phyloP scores from a whole-genome alignment of 2,797 vertebrate genomes.

The Danio tinwini region DNA sequence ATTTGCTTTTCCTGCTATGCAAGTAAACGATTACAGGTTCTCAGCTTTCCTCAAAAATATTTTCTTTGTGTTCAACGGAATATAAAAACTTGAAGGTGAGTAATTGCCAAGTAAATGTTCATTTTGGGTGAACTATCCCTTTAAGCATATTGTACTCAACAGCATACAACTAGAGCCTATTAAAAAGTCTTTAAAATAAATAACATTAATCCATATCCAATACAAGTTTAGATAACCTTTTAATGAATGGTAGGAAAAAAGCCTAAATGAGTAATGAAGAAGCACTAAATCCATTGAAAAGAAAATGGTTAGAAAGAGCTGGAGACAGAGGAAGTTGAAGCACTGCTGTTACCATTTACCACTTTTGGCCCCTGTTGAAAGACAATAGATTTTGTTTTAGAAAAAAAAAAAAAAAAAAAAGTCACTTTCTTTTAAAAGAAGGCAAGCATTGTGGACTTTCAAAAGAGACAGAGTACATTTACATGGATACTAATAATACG shows the following conservation, averaged over 20 bases:
- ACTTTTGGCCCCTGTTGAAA: conserved; percentile 30
- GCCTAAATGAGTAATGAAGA: conserved; percentile 17
- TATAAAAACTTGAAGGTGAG: too few relatives aligned
- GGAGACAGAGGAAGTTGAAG: conserved; percentile 6
- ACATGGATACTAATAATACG: too few relatives aligned
- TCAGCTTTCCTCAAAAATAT: too few relatives aligned
- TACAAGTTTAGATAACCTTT: neutral
- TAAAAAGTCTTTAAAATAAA: neutral
- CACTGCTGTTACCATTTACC: conserved; percentile 29
- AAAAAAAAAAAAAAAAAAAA: neutral
- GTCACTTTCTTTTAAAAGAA: neutral
- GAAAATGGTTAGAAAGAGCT: conserved; percentile 26
- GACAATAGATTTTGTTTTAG: conserved; percentile 6
- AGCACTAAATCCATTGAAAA: conserved; percentile 12
- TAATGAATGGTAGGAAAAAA: conserved; percentile 20
- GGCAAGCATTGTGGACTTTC: neutral
- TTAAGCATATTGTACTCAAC: neutral
- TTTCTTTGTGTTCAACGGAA: too few relatives aligned
- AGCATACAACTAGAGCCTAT: neutral
- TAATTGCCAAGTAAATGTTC: too few relatives aligned
- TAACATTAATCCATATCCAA: conserved; percentile 16
- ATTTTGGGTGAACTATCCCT: too few relatives aligned
- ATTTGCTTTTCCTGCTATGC: too few relatives aligned
- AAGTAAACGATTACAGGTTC: too few relatives aligned
- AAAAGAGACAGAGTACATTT: neutral